Conservation (phyloP, 2,113 vertebrate genomes). For the Phasianus colchicus region DNA sequence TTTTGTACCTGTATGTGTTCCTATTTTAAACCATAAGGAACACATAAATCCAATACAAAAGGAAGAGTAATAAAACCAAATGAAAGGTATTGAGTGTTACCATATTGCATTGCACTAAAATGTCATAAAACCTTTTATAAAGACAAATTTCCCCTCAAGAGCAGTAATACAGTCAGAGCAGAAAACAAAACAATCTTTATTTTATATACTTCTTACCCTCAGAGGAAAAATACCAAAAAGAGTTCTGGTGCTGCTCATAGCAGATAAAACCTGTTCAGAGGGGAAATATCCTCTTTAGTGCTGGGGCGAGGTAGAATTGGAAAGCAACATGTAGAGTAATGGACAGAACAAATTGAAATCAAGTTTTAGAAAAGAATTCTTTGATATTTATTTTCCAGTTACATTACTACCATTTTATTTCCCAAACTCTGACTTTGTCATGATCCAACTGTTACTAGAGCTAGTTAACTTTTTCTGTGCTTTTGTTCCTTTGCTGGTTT, state of each 20-base stretch:
- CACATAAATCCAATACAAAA: constrained; percentile 38
- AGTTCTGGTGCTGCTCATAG: constrained; percentile 58
- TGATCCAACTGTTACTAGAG: neutral
- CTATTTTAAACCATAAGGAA: neutral
- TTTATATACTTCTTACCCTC: constrained; percentile 63
- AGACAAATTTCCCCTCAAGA: constrained; percentile 70
- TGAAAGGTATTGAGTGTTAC: constrained; percentile 53
- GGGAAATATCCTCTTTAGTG: constrained; percentile 61
- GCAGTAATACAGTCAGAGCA: constrained; percentile 58
- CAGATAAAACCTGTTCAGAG: constrained; percentile 60
- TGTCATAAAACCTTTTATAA: constrained; percentile 65
- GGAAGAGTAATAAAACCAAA: constrained; percentile 47
- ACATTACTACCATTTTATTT: constrained; percentile 19
- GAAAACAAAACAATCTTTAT: constrained; percentile 61
- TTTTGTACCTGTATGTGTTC: neutral
- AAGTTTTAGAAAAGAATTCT: constrained; percentile 23
- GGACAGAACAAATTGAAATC: constrained; percentile 47
- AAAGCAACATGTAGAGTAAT: constrained; percentile 45
- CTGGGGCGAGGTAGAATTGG: constrained; percentile 35
- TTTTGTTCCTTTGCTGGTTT: constrained; percentile 17
- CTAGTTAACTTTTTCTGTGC: neutral
- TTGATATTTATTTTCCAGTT: neutral
- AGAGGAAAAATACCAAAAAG: constrained; percentile 61
- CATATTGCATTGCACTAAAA: constrained; percentile 24
- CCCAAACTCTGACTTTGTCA: neutral